Conservation (phyloP, 2,888 invertebrate genomes). For the Rhingia campestris region DNA sequence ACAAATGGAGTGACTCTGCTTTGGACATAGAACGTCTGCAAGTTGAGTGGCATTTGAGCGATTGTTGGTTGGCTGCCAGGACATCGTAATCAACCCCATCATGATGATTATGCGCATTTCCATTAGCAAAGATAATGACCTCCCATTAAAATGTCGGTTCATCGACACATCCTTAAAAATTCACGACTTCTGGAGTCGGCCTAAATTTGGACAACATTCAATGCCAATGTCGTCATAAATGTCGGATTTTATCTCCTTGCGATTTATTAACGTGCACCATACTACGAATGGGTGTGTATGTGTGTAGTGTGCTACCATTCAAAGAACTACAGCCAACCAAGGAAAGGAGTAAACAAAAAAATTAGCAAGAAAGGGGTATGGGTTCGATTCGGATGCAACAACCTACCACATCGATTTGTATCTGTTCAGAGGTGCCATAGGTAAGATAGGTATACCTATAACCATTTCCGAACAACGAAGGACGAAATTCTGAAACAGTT, state of each 20-base stretch:
- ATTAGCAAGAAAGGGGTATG: background rate
- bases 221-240: conserved; percentile 77
- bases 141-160: conserved; percentile 7
- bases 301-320: conserved; percentile 42
- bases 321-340: conserved; percentile 28
- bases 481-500: conserved; percentile 46
- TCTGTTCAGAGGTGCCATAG: background rate
- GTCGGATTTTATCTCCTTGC: conserved; percentile 76
- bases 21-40: background rate
- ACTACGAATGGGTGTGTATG: conserved; percentile 13
- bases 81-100: conserved; percentile 11
- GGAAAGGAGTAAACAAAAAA: background rate
- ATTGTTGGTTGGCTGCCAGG: conserved; percentile 63
- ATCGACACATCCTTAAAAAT: background rate
- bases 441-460: background rate
- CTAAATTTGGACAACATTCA: conserved; percentile 74
- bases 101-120: conserved; percentile 69
- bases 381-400: conserved; percentile 35
- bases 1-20: conserved; percentile 26
- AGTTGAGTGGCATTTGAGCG: conserved; percentile 66
- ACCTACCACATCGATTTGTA: conserved; percentile 5
- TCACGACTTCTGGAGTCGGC: conserved; percentile 30
- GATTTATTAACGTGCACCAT: conserved; percentile 71
- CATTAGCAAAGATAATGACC: conserved; percentile 2
- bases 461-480: background rate